Evolutionary conservation across 2,113 vertebrate genomes (phyloP).

Genomic region (Bungarus multicinctus): DNA sequence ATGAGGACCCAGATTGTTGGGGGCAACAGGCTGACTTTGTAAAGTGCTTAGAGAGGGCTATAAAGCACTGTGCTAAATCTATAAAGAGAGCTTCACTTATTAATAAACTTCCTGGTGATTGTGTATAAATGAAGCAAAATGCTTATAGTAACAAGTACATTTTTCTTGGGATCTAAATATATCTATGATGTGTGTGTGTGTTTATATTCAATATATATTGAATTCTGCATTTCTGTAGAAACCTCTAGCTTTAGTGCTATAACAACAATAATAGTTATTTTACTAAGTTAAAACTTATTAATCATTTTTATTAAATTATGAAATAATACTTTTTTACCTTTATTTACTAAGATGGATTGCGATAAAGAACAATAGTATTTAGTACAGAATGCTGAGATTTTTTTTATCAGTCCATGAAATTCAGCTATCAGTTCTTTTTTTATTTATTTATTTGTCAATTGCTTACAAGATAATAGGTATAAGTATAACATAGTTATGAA

Average conservation of each 20-base stretch:
- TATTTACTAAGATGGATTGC: neutral
- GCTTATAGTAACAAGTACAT: neutral
- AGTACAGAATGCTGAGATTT: neutral
- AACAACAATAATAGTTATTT: neutral
- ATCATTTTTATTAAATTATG: neutral
- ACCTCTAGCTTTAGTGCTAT: neutral
- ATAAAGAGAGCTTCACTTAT: neutral
- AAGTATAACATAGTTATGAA: no score
- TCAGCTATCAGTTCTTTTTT: no score
- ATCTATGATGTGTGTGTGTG: neutral
- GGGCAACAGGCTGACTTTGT: no score
- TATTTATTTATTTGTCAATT: no score
- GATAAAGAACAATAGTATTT: neutral
- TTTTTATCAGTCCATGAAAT: neutral
- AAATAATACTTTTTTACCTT: conserved; percentile 1
- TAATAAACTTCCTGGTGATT: neutral
- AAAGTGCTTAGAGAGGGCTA: no score
- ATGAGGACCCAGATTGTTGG: no score
- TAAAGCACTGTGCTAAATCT: neutral
- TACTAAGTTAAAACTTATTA: neutral
- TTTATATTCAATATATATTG: no score
- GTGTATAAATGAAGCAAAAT: neutral
- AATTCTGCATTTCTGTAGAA: neutral
- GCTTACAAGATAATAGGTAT: no score
- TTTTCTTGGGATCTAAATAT: neutral